These are phyloP conservation scores for Smutsia temminckii DNA, from an alignment of 2,797 vertebrate species.

Conservation along the genomic window DNA sequence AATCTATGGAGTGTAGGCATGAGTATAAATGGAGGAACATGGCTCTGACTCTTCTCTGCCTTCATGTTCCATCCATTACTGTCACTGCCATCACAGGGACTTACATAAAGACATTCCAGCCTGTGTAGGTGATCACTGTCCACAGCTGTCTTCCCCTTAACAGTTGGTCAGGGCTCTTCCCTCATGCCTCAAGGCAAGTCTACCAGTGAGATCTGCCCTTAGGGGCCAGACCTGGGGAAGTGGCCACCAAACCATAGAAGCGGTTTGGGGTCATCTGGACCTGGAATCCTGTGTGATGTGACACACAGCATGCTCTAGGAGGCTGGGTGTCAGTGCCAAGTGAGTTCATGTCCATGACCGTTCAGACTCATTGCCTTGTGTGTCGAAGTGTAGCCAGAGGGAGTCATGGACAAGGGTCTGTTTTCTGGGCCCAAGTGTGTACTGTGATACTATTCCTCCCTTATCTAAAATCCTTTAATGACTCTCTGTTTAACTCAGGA, in stretches of 20 bases:
- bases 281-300: neutral
- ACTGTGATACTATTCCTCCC: neutral
- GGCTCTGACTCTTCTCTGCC: neutral
- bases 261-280: neutral
- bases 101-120: neutral
- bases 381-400: neutral
- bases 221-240: neutral
- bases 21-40: neutral
- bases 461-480: neutral
- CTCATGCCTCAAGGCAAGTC: neutral
- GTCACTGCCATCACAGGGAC: neutral
- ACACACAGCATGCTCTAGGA: neutral
- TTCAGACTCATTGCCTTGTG: neutral
- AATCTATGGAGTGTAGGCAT: neutral
- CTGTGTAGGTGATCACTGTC: neutral
- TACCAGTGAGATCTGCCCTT: neutral
- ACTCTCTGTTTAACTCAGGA: neutral
- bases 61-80: neutral
- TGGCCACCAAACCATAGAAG: neutral
- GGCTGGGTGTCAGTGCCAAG: neutral
- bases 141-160: neutral
- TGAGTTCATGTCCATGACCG: neutral
- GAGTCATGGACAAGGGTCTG: neutral
- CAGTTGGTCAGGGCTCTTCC: neutral
- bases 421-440: neutral